Evolutionary conservation across 2,113 vertebrate genomes (phyloP).

Genomic region (Calypte anna): DNA sequence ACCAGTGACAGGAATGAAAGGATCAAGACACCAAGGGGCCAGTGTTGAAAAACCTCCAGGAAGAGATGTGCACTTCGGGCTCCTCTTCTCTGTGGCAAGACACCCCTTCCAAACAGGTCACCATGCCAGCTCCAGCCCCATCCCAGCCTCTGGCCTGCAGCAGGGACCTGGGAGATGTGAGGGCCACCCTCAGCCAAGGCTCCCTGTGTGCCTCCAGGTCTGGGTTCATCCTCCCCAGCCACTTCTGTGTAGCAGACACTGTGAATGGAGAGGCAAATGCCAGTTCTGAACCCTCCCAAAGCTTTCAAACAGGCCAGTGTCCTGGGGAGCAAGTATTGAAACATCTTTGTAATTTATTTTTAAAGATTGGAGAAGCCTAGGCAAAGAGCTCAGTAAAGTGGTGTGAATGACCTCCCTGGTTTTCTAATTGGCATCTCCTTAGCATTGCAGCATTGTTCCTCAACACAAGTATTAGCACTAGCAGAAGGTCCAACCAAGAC

Average conservation of each 20-base stretch:
- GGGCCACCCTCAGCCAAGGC: not conserved
- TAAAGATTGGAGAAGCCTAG: not conserved
- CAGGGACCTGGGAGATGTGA: not conserved
- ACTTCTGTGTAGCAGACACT: not conserved
- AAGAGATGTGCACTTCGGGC: not conserved
- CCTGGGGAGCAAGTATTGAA: not conserved
- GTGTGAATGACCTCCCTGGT: not conserved
- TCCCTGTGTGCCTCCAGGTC: not conserved
- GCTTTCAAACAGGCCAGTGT: not conserved
- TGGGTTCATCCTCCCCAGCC: not conserved
- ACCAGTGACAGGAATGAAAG: not conserved
- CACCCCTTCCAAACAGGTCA: not conserved
- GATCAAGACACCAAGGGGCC: not conserved
- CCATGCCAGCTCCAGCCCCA: not conserved
- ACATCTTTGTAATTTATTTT: not conserved
- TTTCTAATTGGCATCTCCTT: not conserved
- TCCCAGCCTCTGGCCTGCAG: fast-evolving
- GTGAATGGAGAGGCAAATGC: not conserved
- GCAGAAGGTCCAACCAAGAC: not conserved
- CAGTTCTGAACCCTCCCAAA: not conserved
- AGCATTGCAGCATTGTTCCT: not conserved
- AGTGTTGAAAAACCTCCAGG: not conserved
- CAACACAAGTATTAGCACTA: fast-evolving
- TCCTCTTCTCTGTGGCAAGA: not conserved
- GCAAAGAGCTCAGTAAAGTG: not conserved